These are phyloP conservation scores for Drosophila novamexicana DNA, from an alignment of 1,140 invertebrate species.

Conservation along the genomic window DNA sequence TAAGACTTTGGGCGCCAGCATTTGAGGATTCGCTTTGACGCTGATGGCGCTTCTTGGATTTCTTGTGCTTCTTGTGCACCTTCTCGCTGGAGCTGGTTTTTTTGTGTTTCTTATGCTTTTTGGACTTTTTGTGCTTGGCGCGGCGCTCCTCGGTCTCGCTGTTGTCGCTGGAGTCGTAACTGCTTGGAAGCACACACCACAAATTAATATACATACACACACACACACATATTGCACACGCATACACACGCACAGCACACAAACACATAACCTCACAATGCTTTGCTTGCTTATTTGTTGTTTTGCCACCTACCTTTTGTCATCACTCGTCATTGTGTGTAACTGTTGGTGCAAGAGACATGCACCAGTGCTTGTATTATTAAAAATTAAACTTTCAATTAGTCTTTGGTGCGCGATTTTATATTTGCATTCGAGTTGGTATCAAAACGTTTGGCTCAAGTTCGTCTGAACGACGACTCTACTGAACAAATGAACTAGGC, in stretches of 20 bases:
- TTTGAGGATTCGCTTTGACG: conserved; percentile 61
- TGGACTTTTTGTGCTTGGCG: conserved; percentile 82
- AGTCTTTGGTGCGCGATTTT: conserved; percentile 18
- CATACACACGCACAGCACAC: conserved; percentile 31
- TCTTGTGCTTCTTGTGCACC: conserved; percentile 78
- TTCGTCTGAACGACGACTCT: not conserved
- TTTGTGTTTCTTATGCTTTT: conserved; percentile 86
- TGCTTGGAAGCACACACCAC: conserved; percentile 25
- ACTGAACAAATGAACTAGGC: not conserved
- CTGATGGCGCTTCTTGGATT: conserved; percentile 64
- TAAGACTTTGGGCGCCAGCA: conserved; percentile 44
- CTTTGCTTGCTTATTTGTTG: conserved; percentile 11
- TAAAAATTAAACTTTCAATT: conserved; percentile 16
- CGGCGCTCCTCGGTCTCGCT: conserved; percentile 69
- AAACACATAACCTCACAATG: conserved; percentile 60
- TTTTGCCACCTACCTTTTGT: conserved; percentile 62
- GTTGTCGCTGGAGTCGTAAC: conserved; percentile 68
- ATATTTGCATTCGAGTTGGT: conserved; percentile 7
- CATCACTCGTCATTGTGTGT: conserved; percentile 68
- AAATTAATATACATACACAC: conserved; percentile 41
- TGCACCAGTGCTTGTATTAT: conserved; percentile 5
- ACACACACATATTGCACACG: conserved; percentile 9
- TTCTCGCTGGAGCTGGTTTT: conserved; percentile 77
- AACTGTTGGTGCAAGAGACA: not conserved
- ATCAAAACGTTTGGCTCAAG: conserved; percentile 11